These are phyloP conservation scores for Daktulosphaira vitifoliae DNA, from an alignment of 1,140 invertebrate genomes.

Conservation along the genomic window DNA sequence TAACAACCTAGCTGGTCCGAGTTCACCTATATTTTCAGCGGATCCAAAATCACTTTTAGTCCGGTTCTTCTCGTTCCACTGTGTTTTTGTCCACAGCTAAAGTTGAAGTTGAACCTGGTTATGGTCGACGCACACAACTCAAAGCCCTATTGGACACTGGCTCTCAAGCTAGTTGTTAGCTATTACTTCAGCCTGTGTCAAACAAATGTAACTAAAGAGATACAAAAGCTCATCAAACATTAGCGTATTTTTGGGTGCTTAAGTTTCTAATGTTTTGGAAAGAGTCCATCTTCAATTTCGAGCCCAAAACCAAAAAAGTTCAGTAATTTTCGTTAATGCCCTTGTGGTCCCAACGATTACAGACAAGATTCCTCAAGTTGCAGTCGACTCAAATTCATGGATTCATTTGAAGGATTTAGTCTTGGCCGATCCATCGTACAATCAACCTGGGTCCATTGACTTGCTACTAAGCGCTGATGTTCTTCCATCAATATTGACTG, in stretches of 20 bases:
- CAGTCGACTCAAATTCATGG: background rate
- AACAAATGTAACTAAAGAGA: background rate
- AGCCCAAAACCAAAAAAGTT: background rate
- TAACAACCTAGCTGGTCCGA: no score
- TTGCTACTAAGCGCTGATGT: background rate
- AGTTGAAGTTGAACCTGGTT: no score
- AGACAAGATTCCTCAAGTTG: background rate
- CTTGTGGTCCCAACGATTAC: background rate
- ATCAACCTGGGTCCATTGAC: background rate
- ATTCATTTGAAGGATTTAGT: background rate
- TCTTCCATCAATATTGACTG: background rate
- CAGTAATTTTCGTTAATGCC: background rate
- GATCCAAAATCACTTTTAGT: no score
- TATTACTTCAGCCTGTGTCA: background rate
- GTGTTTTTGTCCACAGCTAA: no score
- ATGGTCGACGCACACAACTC: no score
- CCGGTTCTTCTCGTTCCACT: no score
- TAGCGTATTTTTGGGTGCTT: background rate
- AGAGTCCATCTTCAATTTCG: background rate
- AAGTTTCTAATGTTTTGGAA: background rate
- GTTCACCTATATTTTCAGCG: no score
- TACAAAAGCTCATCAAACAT: background rate
- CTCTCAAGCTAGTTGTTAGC: background rate
- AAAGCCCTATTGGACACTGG: background rate
- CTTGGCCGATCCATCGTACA: background rate